A percentile compares a stretch with the other conserved stretches of the same genome.
Conservation (phyloP, 2,888 invertebrate genomes). For the Caenorhabditis becei region DNA sequence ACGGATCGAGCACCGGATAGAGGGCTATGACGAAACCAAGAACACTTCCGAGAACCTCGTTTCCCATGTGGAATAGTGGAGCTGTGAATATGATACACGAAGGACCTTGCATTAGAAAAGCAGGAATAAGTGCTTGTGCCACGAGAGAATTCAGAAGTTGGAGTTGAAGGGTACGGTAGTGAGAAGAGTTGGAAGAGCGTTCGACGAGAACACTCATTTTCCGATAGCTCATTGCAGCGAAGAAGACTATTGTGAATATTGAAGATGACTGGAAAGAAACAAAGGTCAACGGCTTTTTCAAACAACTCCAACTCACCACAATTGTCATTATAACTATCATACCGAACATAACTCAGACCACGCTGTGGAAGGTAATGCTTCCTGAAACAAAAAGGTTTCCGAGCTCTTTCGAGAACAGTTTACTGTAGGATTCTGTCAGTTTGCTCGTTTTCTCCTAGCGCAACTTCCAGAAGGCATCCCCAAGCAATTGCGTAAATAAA, state of each 20-base stretch:
- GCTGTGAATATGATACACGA: slow-evolving; percentile 6
- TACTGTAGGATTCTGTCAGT: neutral
- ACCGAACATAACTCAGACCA: slow-evolving; percentile 9
- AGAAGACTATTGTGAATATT: slow-evolving; percentile 3
- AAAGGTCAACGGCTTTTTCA: no score
- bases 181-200: slow-evolving; percentile 5
- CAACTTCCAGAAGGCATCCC: neutral
- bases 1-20: slow-evolving; percentile 30
- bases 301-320: slow-evolving; percentile 7
- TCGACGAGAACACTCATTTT: slow-evolving; percentile 1
- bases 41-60: neutral
- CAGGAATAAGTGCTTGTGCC: slow-evolving; percentile 18
- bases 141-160: slow-evolving; percentile 23
- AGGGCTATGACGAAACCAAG: slow-evolving; percentile 6
- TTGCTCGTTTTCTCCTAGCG: neutral
- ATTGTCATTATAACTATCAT: slow-evolving; percentile 11
- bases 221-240: slow-evolving; percentile 19
- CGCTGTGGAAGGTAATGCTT: slow-evolving; percentile 8
- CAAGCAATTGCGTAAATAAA: neutral
- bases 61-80: slow-evolving; percentile 24
- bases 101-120: slow-evolving; percentile 10
- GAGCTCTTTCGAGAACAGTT: neutral
- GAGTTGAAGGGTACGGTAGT: slow-evolving; percentile 19
- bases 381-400: neutral
- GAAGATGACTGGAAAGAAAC: slow-evolving; percentile 5